A percentile compares a stretch with the other conserved stretches of the same genome.
phyloP scores from a whole-genome alignment of 2,797 vertebrate genomes.

The Neosilurus mollespiculum region DNA sequence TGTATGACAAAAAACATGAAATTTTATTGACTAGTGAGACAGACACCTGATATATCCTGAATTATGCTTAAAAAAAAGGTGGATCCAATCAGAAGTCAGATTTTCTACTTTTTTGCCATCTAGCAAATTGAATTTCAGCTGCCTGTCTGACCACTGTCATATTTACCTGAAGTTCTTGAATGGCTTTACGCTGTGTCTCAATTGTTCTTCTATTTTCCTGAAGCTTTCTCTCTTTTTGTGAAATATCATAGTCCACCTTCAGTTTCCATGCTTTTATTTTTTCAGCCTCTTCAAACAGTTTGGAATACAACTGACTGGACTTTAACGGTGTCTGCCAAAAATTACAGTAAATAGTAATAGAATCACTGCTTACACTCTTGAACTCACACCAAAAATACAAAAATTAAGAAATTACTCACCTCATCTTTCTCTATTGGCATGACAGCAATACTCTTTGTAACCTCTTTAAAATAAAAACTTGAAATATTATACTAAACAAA shows the following conservation, averaged over 20 bases:
- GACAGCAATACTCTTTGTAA: constrained; percentile 63
- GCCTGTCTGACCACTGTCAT: neutral
- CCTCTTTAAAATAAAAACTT: constrained; percentile 56
- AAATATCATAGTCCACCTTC: constrained; percentile 76
- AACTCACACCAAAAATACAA: neutral
- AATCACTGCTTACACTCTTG: neutral
- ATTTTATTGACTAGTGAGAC: neutral
- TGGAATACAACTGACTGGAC: constrained; percentile 81
- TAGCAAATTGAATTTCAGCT: neutral
- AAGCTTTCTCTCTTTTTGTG: constrained; percentile 82
- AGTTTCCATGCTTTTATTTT: constrained; percentile 92
- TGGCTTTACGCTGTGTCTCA: constrained; percentile 88
- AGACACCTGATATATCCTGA: no score
- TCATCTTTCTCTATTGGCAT: constrained; percentile 69
- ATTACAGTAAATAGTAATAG: constrained; percentile 33
- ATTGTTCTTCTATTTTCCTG: constrained; percentile 86
- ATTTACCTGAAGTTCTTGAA: constrained; percentile 90
- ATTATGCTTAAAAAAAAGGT: neutral
- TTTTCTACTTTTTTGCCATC: neutral
- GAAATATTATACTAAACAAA: neutral
- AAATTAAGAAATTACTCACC: constrained; percentile 43
- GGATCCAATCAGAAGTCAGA: neutral
- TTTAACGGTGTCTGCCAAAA: constrained; percentile 71
- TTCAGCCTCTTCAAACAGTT: constrained; percentile 89
- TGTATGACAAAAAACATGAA: neutral